Evolutionary conservation across 2,797 vertebrate species (phyloP), one percentile per base, ranked within the genome.

Genomic region (Lacerta bilineata): DNA sequence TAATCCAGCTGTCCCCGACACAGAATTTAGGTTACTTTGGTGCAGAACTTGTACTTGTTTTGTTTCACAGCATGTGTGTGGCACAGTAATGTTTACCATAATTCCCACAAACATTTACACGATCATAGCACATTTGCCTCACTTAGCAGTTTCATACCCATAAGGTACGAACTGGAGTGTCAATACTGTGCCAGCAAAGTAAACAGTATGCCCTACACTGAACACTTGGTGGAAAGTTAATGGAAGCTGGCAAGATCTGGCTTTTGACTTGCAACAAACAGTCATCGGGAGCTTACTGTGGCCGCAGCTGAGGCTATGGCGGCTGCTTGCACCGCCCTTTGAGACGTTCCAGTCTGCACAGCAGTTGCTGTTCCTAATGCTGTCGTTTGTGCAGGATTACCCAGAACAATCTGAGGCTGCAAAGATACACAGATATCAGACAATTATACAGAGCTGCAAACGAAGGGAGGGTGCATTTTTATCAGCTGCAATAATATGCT

Each of bases 391-490:
- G 97, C 97, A 41, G 97, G 95, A 66, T 98, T 98, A 86, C 98
- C 97, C 94, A 98, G 96, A 95, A 98, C 97, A 88, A 99, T 98
- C 93, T 98, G 97, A 96, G 97, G 96, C 97, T 98, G 90, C 27
- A 89, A 93, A 89, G 50, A 61, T 88, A 92, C 1, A 89, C 55
- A 94, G 90, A 87, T 27, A 71, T 11, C 1, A 59, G 5, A 15
- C 91, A 75, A 95, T 85, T 84, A 8, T 0, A 41, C 25, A 39
- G 27, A 5, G 71, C 0, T 29, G 68, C 8, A 77, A 86, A 39
- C 17, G 50, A 27, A 68, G 10, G 29, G 79, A 61, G 15, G 64
- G 18, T 75, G 1, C 20, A 18, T 64, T 59, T 74, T 68, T 33
- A 91, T 71, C 0, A 64, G 72, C 23, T 5, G 20, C 17, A 90